phyloP scores from a whole-genome alignment of 2,888 invertebrate species.

The Dynastes maya region DNA sequence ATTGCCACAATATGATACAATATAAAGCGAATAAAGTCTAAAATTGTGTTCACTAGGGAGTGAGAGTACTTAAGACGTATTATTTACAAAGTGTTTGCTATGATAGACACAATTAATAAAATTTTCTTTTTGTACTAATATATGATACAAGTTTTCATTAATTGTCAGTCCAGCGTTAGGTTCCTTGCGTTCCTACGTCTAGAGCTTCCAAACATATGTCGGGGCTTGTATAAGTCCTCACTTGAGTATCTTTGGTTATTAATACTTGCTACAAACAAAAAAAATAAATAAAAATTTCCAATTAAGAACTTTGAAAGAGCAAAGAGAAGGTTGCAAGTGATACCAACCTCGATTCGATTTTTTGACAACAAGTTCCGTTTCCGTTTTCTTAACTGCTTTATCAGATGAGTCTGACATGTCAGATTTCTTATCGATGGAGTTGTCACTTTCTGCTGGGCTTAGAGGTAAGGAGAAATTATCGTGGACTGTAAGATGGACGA shows the following conservation, averaged over 20 bases:
- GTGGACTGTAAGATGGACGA: slow-evolving; percentile 49
- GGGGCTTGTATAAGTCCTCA: slow-evolving; percentile 82
- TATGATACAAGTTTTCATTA: slow-evolving; percentile 42
- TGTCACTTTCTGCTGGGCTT: slow-evolving; percentile 67
- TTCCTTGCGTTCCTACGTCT: slow-evolving; percentile 68
- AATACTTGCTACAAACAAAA: slow-evolving; percentile 43
- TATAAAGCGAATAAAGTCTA: no score
- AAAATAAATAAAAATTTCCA: slow-evolving; percentile 1
- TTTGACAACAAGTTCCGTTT: slow-evolving; percentile 28
- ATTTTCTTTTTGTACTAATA: slow-evolving; percentile 36
- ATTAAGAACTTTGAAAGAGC: slow-evolving; percentile 11
- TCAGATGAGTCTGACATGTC: slow-evolving; percentile 47
- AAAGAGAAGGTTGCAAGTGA: not conserved
- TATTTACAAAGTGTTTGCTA: not conserved
- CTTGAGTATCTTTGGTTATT: slow-evolving; percentile 76
- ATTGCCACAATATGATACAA: no score
- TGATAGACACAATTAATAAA: slow-evolving; percentile 3
- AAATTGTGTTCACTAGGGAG: no score
- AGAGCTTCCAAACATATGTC: slow-evolving; percentile 74
- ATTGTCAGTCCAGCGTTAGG: slow-evolving; percentile 51
- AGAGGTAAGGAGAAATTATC: slow-evolving; percentile 64
- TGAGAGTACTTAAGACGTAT: no score
- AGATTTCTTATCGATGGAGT: slow-evolving; percentile 57
- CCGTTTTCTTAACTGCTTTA: slow-evolving; percentile 32
- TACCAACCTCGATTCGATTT: slow-evolving; percentile 35